Conservation (phyloP, 1,140 invertebrate genomes). For the Scaptodrosophila lebanonensis region DNA sequence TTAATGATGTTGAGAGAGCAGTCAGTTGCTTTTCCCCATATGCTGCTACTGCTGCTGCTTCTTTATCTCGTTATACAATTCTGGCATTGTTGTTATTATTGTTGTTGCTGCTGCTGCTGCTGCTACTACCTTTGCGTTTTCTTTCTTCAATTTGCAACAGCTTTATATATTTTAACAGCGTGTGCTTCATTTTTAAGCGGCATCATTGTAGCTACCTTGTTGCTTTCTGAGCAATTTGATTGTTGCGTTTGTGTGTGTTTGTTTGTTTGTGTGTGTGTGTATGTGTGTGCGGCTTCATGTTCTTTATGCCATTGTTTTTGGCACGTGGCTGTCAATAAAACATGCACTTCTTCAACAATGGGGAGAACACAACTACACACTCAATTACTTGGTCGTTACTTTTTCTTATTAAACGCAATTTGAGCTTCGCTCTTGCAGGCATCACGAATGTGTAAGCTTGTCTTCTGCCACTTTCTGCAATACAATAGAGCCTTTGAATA, state of each 20-base stretch:
- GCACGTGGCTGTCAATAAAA: slow-evolving; percentile 46
- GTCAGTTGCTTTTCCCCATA: not conserved
- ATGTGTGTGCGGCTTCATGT: slow-evolving; percentile 1
- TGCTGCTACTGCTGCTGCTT: no score
- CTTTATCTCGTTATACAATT: no score
- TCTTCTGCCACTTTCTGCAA: no score
- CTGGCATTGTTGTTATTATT: no score
- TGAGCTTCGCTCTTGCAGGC: slow-evolving; percentile 27
- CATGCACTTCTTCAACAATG: slow-evolving; percentile 39
- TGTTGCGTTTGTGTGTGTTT: slow-evolving; percentile 13
- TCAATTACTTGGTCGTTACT: slow-evolving; percentile 68
- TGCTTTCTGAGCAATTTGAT: slow-evolving; percentile 32
- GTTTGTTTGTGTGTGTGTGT: slow-evolving; percentile 3
- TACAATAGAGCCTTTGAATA: slow-evolving; percentile 39
- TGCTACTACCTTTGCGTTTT: slow-evolving; percentile 10
- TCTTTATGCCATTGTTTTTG: slow-evolving; percentile 20
- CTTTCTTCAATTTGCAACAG: slow-evolving; percentile 37
- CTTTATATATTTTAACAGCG: slow-evolving; percentile 45
- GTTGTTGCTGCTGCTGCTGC: not conserved
- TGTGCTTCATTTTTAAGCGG: slow-evolving; percentile 27
- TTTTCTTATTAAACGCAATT: slow-evolving; percentile 40
- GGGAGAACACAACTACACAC: slow-evolving; percentile 19
- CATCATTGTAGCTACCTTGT: slow-evolving; percentile 37
- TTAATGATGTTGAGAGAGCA: slow-evolving; percentile 46
- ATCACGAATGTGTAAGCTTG: no score